Base-by-base conservation (phyloP, 2,888 invertebrate genomes). In the Sycophila texana region DNA sequence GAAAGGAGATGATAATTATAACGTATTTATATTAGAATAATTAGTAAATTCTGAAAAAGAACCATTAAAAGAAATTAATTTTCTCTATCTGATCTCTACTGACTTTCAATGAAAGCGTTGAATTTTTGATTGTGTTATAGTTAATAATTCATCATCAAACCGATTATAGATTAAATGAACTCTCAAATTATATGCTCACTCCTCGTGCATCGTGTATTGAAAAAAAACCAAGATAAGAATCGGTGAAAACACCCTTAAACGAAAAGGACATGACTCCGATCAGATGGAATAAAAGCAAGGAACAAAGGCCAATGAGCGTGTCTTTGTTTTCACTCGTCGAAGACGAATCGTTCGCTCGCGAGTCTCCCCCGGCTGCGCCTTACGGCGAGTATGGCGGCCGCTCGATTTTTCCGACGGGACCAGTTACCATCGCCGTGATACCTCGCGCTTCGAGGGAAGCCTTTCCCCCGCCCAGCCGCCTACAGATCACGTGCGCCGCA, bases 381-480 rank as follows among this genome's bases (percentile, higher is more conserved):
- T 1, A 10, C 10, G 39, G 20, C 51, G 26, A 70, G 66, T 49
- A 72, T 66, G 71, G 72, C 77, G 70, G 60, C 49, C 55, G 53
- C 67, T 60, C 60, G 67, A 77, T 77, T 77, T 77, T 77, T 77
- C 77, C 77, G 72, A 66, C 72, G 77, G 72, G 77, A 77, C 77
- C 60, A 77, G 77, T 77, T 77, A 39, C 55, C n/a, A n/a, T n/a
- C 18, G 30, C 2, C 47, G 55, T 22, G 73, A 55, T 51, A 72
- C 61, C 60, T 61, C 20, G 12, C 13, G 7, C 14, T 51, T 51
- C 49, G 60, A 0, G 16, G 14, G 16, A 18, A 14, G 22, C 49
- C 16, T 47, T 73, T 12, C 14, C 3, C 68, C 26, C 26, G 12
- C n/a, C 12, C 14, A 13, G 26, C 57, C 65, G 66, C 66, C 74